These are phyloP conservation scores for Ataeniobius toweri DNA, from an alignment of 2,797 vertebrate species.

Conservation along the genomic window DNA sequence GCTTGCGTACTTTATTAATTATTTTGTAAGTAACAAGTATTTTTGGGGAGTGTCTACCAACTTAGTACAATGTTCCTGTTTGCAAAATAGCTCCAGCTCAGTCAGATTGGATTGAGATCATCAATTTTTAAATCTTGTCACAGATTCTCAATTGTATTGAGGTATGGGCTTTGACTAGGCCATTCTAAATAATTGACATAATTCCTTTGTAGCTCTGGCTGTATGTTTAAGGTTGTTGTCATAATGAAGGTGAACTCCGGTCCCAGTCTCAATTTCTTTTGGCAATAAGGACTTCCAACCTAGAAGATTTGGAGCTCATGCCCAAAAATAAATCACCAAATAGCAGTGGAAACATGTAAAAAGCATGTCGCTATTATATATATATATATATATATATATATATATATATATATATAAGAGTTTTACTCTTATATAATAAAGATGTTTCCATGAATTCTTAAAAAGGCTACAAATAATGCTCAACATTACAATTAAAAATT, in stretches of 20 bases:
- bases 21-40: neutral
- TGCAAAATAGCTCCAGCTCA: neutral
- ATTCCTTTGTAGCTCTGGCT: too few species aligned
- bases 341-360: neutral
- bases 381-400: too few species aligned
- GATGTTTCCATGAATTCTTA: neutral
- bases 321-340: neutral
- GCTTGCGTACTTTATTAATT: neutral
- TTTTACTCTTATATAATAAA: neutral
- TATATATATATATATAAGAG: neutral
- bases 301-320: neutral
- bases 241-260: neutral
- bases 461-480: neutral
- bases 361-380: neutral
- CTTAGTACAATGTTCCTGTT: neutral
- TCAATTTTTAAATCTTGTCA: neutral
- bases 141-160: neutral
- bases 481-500: neutral
- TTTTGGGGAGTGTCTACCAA: neutral
- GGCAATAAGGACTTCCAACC: neutral
- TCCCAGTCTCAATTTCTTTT: neutral
- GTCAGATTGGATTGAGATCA: neutral
- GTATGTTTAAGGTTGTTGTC: neutral
- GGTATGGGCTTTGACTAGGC: neutral
- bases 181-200: neutral